Evolutionary conservation across 2,113 vertebrate genomes (phyloP), one percentile per base, ranked within the genome.

Genomic region (Oreotrochilus melanogaster): DNA sequence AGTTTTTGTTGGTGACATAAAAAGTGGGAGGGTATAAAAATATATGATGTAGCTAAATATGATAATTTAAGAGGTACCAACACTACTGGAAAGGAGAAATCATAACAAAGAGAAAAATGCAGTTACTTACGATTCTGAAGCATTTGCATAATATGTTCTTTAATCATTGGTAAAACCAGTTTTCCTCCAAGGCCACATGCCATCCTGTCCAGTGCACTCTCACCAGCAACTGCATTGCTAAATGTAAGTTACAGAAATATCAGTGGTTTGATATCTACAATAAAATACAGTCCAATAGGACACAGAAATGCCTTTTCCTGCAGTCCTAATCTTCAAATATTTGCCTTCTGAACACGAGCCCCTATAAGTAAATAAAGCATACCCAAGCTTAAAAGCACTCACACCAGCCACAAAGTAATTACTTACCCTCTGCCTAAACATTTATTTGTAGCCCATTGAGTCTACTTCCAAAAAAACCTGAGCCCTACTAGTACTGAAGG

Each of bases 131-230:
- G 97, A 97, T 99, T 99, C 95, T 99, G 99, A 82, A 99, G 98
- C 99, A 99, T 99, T 93, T 99, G 98, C 99, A 99, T 99, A 89
- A 99, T 99, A 94, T 99, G 99, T 94, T 99, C 99, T 96, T 99
- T 99, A 97, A 99, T 99, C 98, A 99, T 99, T 8, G 99, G 99
- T 21, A 99, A 95, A 81, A 99, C 98, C 12, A 99, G 99, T 95
- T 99, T 99, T 37, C 99, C 99, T 86, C 99, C 99, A 71, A 99
- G 98, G 50, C 99, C 99, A 92, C 99, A 99, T 7, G 99, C 99
- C 76, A 99, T 99, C 92, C 99, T 98, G 98, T 99, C 99, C 62
- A 99, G 97, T 2, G 99, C 99, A 27, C 99, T 99, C 95, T 99
- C 99, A 28, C 99, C 99, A 50, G 99, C 99, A 87, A 99, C 99